phyloP scores from a whole-genome alignment of 2,888 invertebrate species.

The Andrena hattorfiana region DNA sequence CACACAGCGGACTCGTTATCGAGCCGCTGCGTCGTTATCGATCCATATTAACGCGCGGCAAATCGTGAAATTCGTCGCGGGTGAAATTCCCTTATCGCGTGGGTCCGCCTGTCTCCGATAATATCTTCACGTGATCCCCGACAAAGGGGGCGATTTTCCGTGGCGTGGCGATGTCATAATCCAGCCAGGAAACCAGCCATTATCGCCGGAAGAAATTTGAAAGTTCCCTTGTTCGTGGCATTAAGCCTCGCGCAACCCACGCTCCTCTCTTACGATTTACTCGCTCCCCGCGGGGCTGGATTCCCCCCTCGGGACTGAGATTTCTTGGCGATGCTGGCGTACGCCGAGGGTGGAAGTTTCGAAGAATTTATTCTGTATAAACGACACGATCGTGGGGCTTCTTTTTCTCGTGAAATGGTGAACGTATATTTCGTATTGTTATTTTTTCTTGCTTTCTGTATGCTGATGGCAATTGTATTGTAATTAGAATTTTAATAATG shows the following conservation, averaged over 20 bases:
- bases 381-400: not conserved
- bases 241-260: slow-evolving; percentile 38
- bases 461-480: too few relatives aligned
- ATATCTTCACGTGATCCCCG: slow-evolving; percentile 53
- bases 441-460: not conserved
- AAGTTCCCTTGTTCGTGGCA: slow-evolving; percentile 44
- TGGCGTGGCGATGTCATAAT: slow-evolving; percentile 62
- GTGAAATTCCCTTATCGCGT: slow-evolving; percentile 58
- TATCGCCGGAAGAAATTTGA: slow-evolving; percentile 66
- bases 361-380: not conserved
- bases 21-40: slow-evolving; percentile 40
- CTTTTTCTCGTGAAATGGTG: not conserved
- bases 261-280: slow-evolving; percentile 21
- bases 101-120: slow-evolving; percentile 47
- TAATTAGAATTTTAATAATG: too few relatives aligned
- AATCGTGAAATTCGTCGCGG: slow-evolving; percentile 56
- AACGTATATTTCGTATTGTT: not conserved
- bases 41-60: slow-evolving; percentile 46
- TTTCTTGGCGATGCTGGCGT: slow-evolving; percentile 14
- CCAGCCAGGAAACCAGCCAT: slow-evolving; percentile 60
- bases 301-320: slow-evolving; percentile 24
- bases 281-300: slow-evolving; percentile 9
- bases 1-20: not conserved
- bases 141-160: slow-evolving; percentile 47
- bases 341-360: not conserved